These are phyloP conservation scores for Sminthurinus signatus DNA, from an alignment of 1,140 invertebrate genomes.

Conservation along the genomic window DNA sequence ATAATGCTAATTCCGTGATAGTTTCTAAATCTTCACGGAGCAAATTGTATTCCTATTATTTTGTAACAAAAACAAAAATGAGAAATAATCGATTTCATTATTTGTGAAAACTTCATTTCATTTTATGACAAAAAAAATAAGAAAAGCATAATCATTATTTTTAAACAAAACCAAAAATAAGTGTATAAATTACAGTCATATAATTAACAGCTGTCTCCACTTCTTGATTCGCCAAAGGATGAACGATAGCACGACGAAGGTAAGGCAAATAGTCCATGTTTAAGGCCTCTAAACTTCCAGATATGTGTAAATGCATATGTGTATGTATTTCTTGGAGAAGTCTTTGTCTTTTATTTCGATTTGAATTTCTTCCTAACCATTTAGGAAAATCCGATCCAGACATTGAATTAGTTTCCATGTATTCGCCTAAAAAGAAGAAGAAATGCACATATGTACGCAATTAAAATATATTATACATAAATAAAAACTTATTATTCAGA, in stretches of 20 bases:
- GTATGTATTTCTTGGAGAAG: conserved; percentile 72
- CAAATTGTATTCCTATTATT: conserved; percentile 75
- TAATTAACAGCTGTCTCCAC: conserved; percentile 64
- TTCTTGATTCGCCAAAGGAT: conserved; percentile 64
- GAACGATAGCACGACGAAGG: conserved; percentile 62
- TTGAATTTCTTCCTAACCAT: conserved; percentile 95
- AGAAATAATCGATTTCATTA: neutral
- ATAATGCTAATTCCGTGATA: conserved; percentile 72
- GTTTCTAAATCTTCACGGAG: conserved; percentile 85
- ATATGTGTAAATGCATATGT: conserved; percentile 63
- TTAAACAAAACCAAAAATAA: too few relatives aligned
- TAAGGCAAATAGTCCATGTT: conserved; percentile 74
- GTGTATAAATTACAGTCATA: conserved; percentile 57
- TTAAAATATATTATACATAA: too few relatives aligned
- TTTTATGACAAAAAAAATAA: too few relatives aligned
- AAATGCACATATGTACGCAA: too few relatives aligned
- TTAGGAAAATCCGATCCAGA: conserved; percentile 81
- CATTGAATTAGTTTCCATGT: conserved; percentile 68
- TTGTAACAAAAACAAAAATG: conserved; percentile 9
- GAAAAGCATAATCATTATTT: too few relatives aligned
- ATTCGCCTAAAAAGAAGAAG: too few relatives aligned
- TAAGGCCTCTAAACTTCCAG: conserved; percentile 66
- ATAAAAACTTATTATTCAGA: too few relatives aligned
- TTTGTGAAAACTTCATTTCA: too few relatives aligned
- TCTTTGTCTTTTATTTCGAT: conserved; percentile 68